Conservation (phyloP, 2,888 invertebrate species). For the Podabrus alpinus region DNA sequence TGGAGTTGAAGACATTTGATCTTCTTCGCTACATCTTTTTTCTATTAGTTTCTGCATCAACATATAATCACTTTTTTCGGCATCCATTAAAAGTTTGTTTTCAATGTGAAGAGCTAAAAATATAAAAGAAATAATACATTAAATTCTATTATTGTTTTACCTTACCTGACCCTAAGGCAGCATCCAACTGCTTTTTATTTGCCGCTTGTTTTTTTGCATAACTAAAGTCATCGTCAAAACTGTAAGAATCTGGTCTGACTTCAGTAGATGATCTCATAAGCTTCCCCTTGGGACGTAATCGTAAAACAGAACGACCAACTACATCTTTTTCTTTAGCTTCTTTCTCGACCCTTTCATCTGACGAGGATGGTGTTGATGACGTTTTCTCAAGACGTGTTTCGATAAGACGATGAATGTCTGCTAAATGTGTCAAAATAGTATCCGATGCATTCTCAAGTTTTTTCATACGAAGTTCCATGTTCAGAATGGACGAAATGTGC, state of each 20-base stretch:
- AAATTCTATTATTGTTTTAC: not conserved
- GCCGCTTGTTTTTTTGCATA: constrained; percentile 71
- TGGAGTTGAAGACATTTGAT: constrained; percentile 43
- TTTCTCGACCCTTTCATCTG: constrained; percentile 56
- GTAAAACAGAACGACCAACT: constrained; percentile 48
- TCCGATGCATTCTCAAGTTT: constrained; percentile 80
- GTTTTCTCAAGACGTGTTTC: constrained; percentile 70
- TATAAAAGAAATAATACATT: not conserved
- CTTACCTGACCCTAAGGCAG: constrained; percentile 44
- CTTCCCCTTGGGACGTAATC: constrained; percentile 50
- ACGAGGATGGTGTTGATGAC: constrained; percentile 53
- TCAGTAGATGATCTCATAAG: constrained; percentile 68
- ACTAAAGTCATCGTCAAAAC: constrained; percentile 64
- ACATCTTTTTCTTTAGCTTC: constrained; percentile 62
- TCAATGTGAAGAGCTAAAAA: constrained; percentile 75
- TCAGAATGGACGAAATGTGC: constrained; percentile 85
- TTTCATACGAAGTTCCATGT: constrained; percentile 84
- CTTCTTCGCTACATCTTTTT: constrained; percentile 53
- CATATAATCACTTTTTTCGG: constrained; percentile 89
- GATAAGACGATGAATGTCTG: constrained; percentile 85
- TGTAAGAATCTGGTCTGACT: constrained; percentile 63
- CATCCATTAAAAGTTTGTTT: constrained; percentile 84
- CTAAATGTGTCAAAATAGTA: constrained; percentile 68
- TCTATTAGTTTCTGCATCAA: constrained; percentile 90
- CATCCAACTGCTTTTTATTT: constrained; percentile 57